phyloP scores from a whole-genome alignment of 2,797 vertebrate species.

The Thripadectes ignobilis region DNA sequence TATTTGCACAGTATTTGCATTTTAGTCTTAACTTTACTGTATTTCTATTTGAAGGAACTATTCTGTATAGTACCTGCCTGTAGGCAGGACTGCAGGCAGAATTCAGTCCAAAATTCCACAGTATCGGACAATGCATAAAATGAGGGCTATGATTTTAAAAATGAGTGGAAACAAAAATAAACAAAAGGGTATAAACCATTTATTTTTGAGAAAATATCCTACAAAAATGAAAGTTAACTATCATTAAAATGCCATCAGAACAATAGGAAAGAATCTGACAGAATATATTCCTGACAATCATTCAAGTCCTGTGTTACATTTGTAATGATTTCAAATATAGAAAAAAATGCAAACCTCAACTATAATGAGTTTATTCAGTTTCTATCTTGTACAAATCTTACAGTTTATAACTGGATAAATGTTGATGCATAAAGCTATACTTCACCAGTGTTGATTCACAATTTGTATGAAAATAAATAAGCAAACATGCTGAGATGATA shows the following conservation, averaged over 20 bases:
- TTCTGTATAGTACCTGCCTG: neutral
- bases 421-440: neutral
- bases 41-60: neutral
- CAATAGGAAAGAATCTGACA: neutral
- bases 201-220: slow-evolving; percentile 15
- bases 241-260: neutral
- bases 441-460: neutral
- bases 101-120: neutral
- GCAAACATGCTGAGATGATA: neutral
- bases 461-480: slow-evolving; percentile 52
- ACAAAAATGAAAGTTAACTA: neutral
- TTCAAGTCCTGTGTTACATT: neutral
- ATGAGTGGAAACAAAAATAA: neutral
- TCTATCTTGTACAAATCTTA: neutral
- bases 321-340: neutral
- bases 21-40: neutral
- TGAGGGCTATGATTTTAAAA: neutral
- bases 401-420: neutral
- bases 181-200: neutral
- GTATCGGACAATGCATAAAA: neutral
- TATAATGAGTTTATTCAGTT: slow-evolving; percentile 2
- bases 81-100: neutral
- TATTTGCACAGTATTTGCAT: neutral
- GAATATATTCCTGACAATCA: neutral
- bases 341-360: neutral